Conservation (phyloP, 2,113 vertebrate species). For the Empidonax alnorum region DNA sequence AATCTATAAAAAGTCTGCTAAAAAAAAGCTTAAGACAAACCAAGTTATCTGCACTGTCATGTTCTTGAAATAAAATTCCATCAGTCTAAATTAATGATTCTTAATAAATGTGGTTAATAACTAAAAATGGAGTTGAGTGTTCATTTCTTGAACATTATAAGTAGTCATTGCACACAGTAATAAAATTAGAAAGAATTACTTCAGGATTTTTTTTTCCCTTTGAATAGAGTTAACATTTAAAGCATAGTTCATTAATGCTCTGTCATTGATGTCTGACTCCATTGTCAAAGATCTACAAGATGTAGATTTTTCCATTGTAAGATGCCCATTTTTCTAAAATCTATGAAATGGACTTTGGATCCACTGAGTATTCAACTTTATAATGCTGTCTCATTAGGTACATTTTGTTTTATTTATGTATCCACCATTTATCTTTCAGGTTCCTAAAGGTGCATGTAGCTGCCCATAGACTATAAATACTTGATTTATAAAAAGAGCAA, state of each 20-base stretch:
- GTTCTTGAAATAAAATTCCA: constrained; percentile 53
- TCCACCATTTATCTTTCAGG: not conserved
- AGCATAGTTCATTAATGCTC: constrained; percentile 18
- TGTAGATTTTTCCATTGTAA: not conserved
- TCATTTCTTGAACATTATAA: constrained; percentile 44
- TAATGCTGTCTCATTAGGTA: not conserved
- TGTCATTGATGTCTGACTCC: constrained; percentile 38
- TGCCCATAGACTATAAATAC: not conserved
- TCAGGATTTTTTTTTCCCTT: not conserved
- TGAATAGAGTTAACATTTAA: constrained; percentile 21
- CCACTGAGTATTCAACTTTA: not conserved
- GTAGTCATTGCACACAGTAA: constrained; percentile 14
- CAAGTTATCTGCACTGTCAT: not conserved
- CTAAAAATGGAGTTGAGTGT: constrained; percentile 41
- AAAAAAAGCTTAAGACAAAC: constrained; percentile 31
- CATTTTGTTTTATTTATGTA: not conserved
- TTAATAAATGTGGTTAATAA: constrained; percentile 45
- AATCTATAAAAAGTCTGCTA: constrained; percentile 11
- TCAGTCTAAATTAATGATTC: constrained; percentile 24
- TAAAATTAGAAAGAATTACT: constrained; percentile 51
- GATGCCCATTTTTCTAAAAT: not conserved
- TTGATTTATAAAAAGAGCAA: not conserved
- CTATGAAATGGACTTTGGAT: not conserved
- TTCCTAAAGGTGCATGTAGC: not conserved
- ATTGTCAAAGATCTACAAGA: constrained; percentile 17